Evolutionary conservation across 1,140 invertebrate genomes (phyloP), one percentile per base, ranked within the genome.

Genomic region (Tetragnatha versicolor): DNA sequence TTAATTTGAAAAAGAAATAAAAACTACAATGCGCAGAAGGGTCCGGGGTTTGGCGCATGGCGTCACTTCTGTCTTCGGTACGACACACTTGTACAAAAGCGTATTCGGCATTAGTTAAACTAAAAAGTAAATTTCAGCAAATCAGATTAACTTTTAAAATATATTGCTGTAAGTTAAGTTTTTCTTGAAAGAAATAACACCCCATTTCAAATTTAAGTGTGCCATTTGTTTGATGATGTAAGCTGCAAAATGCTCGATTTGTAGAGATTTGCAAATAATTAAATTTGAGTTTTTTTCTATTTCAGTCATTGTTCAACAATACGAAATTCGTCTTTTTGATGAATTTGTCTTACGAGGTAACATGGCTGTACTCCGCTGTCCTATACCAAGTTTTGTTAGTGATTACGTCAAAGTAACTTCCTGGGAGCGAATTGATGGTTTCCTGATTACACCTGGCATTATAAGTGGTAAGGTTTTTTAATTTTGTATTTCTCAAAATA

Each of bases 231-330:
- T n/a, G n/a, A n/a, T 2, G 42, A 45, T 45, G 10, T 45, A 45
- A 45, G 2, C 10, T 12, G n/a, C n/a, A n/a, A 45, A 45, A 12
- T 45, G n/a, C n/a, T 1, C 1, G 10, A 45, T 12, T 45, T 12
- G n/a, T 2, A 45, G 10, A 45, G n/a, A 45, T 45, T 45, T 45
- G 3, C 17, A 55, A 22, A 6, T 55, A 0, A 55, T 55, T 10
- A 22, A 35, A 29, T 61, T 29, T 12, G 27, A 3, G 17, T 63
- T 20, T n/a, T 66, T 6, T 45, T 45, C 35, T 0, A 0, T 61
- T 75, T 33, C 33, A 82, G 94, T 95, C 87, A 94, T 96, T 84
- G 91, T 92, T 83, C 93, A 95, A 89, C 89, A 90, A 79, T 97
- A 96, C 88, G 92, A 91, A 84, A 84, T 88, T 12, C 83, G 85